Evolutionary conservation across 2,888 invertebrate genomes (phyloP), one percentile per base, ranked within the genome.

Genomic region (Pseudanteris insignis): DNA sequence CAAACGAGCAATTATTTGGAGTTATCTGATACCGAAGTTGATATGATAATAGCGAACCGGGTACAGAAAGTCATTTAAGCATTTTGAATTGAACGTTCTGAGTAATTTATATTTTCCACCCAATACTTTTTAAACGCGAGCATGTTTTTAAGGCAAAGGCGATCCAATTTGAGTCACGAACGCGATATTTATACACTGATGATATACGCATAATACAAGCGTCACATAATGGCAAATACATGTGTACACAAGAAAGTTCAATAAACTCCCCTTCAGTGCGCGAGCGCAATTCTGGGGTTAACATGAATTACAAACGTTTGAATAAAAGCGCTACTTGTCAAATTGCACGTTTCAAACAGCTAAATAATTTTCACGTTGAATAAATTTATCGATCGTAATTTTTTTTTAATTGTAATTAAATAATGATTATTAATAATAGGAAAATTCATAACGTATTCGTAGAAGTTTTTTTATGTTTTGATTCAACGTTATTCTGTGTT

Each of bases 221-320:
- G 36, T 41, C 59, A 34, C 46, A 41, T 58, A 40, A 58, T 58
- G 58, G 44, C 58, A 58, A 58, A 46, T 51, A 51, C 46, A 41
- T 48, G 28, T 36, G 34, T 43, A 36, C 41, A 48, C 41, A 43
- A 29, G 51, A 43, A 46, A 36, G 59, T 59, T 59, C 59, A 58
- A 51, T 46, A 58, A 51, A 58, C 58, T 58, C 25, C 33, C 43
- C 24, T 47, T 41, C 34, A 10, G 33, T 38, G 43, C 25, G 34
- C 36, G 11, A 32, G 15, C 29, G 9, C 24, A 10, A 34, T 30
- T 25, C 53, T 26, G 37, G 59, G 59, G 47, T 60, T 60, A 53
- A 37, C 32, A 41, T 24, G 37, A n/a, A n/a, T n/a, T 47, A 40
- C 30, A 24, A 40, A 28, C 50, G 32, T 33, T 48, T 32, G 32